phyloP scores from a whole-genome alignment of 2,113 vertebrate species.

The Turnix velox region DNA sequence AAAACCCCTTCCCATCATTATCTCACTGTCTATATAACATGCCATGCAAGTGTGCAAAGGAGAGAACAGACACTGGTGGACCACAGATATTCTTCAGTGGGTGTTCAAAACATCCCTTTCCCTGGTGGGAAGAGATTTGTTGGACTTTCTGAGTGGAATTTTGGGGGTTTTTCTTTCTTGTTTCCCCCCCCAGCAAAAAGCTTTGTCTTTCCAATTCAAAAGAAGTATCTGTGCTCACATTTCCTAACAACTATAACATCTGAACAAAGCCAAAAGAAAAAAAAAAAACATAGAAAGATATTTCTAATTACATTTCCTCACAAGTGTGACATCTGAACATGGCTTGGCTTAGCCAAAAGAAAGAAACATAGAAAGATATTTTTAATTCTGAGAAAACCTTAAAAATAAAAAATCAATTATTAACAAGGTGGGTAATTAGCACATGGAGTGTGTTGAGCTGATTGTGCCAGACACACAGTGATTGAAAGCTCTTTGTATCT shows the following conservation, averaged over 20 bases:
- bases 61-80: conserved; percentile 29
- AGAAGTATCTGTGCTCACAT: neutral
- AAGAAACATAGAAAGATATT: neutral
- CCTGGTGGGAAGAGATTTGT: neutral
- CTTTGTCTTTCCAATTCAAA: neutral
- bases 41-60: neutral
- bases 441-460: neutral
- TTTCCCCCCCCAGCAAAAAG: neutral
- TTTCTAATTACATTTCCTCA: neutral
- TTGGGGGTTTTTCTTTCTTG: accelerated
- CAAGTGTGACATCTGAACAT: neutral
- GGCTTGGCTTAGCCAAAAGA: neutral
- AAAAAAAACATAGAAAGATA: neutral
- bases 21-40: neutral
- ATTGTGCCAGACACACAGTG: neutral
- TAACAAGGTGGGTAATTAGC: neutral
- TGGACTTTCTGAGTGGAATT: neutral
- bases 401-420: neutral
- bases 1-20: neutral
- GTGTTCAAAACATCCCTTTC: neutral
- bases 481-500: neutral
- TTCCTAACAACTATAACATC: neutral
- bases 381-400: neutral
- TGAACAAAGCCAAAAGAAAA: neutral
- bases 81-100: accelerated